Evolutionary conservation across 2,888 invertebrate species (phyloP).

Genomic region (Lithophane leautieri): DNA sequence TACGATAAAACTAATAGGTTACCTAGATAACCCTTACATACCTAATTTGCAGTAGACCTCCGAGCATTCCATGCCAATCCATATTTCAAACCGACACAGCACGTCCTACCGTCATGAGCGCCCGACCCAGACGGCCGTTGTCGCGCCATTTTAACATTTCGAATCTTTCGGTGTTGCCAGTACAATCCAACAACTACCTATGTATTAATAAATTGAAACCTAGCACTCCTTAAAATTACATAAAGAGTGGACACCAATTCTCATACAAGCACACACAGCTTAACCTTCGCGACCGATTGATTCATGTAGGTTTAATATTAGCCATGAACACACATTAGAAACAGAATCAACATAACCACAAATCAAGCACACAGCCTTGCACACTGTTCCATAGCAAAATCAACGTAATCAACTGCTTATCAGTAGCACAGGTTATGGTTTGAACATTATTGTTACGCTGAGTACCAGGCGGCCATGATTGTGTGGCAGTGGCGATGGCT

Average conservation of each 20-base stretch:
- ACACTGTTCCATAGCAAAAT: background rate
- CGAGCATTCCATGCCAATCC: too few species aligned
- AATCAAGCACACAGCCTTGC: slow-evolving; percentile 27
- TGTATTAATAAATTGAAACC: too few species aligned
- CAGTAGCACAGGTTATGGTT: slow-evolving; percentile 11
- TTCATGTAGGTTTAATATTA: background rate
- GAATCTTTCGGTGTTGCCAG: too few species aligned
- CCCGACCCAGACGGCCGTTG: too few species aligned
- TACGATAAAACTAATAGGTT: too few species aligned
- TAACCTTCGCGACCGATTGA: slow-evolving; percentile 10
- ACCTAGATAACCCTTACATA: too few species aligned
- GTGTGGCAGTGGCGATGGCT: background rate
- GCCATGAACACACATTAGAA: slow-evolving; percentile 9
- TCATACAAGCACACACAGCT: background rate
- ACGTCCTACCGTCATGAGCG: too few species aligned
- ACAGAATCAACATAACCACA: slow-evolving; percentile 17
- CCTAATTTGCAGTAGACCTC: too few species aligned
- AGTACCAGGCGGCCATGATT: slow-evolving; percentile 15
- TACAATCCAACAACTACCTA: too few species aligned
- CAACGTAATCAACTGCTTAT: slow-evolving; percentile 35
- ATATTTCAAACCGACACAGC: too few species aligned
- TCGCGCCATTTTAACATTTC: too few species aligned
- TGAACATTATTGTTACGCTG: slow-evolving; percentile 17
- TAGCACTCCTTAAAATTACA: background rate
- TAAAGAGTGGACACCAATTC: background rate